Evolutionary conservation across 2,888 invertebrate genomes (phyloP), one percentile per base, ranked within the genome.

Genomic region (Brachyptera risi): DNA sequence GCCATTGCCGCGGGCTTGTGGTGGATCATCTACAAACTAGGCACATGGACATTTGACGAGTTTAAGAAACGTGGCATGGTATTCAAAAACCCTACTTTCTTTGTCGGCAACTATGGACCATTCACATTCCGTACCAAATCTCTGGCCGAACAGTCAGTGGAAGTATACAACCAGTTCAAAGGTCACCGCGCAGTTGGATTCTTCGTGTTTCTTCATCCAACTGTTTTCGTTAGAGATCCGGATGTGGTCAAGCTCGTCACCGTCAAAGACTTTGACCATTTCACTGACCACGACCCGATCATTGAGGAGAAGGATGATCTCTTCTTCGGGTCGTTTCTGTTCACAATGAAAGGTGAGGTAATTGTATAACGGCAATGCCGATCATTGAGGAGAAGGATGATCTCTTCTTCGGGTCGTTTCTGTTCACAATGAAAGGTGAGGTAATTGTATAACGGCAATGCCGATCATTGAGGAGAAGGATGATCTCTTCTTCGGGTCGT

Each of bases 401-500:
- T 57, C 68, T 70, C 0, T 40, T 72, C 0, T 68, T 71, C 15
- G 68, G 65, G 3, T 65, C 62, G 15, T 69, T 59, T 38, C 68
- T 71, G 67, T 71, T 51, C n/a, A 58, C n/a, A n/a, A n/a, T n/a
- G n/a, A n/a, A n/a, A n/a, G n/a, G n/a, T n/a, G n/a, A n/a, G n/a
- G n/a, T n/a, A n/a, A n/a, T n/a, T n/a, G n/a, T n/a, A n/a, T n/a
- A n/a, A n/a, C n/a, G n/a, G n/a, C n/a, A n/a, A n/a, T n/a, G n/a
- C 47, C 56, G 3, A 65, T 70, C n/a, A 56, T 68, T n/a, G 38
- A 64, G 15, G 66, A 63, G 44, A 51, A 65, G 3, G 40, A 56
- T 17, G 73, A 73, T 57, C 68, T 70, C 0, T 40, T 72, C 0
- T 68, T 71, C 15, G 68, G 65, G 3, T 65, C 62, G 15, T 69